These are phyloP conservation scores for Nannospalax galili DNA, from an alignment of 2,113 vertebrate genomes.

Conservation along the genomic window DNA sequence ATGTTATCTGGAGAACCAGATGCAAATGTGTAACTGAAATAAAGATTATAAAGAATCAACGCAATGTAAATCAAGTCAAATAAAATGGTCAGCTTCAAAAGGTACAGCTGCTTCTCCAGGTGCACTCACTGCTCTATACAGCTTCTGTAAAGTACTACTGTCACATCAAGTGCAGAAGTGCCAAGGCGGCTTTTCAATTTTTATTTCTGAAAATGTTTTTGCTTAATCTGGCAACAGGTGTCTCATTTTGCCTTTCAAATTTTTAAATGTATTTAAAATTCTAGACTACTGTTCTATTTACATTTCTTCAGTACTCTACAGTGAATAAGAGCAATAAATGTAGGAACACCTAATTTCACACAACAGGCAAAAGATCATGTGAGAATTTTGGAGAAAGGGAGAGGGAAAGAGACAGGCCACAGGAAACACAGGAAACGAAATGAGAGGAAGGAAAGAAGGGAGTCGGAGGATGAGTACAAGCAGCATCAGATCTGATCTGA, in stretches of 20 bases:
- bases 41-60: conserved; percentile 68
- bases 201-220: too few relatives aligned
- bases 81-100: neutral
- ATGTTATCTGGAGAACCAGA: conserved; percentile 99
- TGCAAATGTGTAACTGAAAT: conserved; percentile 96
- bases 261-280: neutral
- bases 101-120: neutral
- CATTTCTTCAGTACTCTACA: neutral
- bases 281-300: neutral
- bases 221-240: too few relatives aligned
- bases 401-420: neutral
- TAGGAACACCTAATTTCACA: neutral
- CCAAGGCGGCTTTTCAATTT: neutral
- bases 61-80: neutral
- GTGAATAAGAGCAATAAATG: neutral
- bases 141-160: neutral
- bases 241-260: neutral
- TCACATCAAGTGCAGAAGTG: neutral
- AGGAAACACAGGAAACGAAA: neutral
- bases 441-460: neutral
- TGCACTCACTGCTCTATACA: neutral
- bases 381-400: neutral
- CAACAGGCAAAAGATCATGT: neutral
- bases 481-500: neutral
- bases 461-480: neutral